Conservation (phyloP, 2,888 invertebrate species). For the Yponomeuta cagnagella region DNA sequence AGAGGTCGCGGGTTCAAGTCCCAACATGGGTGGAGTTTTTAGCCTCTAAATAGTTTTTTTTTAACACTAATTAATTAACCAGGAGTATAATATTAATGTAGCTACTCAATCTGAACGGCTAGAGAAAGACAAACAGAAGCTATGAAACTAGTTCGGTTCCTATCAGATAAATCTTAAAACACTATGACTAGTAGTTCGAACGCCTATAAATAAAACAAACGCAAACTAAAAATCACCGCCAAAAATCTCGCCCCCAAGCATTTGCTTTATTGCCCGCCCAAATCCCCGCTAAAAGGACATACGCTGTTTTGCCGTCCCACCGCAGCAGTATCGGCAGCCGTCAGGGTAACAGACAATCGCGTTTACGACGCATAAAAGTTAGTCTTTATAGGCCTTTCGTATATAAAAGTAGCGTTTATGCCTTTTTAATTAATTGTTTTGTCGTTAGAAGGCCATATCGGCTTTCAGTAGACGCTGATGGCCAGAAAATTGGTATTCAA, state of each 20-base stretch:
- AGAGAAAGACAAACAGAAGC: too few species aligned
- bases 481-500: constrained; percentile 63
- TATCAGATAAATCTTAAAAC: too few species aligned
- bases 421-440: constrained; percentile 73
- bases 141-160: too few species aligned
- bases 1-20: too few species aligned
- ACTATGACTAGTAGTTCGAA: too few species aligned
- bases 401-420: constrained; percentile 74
- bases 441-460: constrained; percentile 70
- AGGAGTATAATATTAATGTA: too few species aligned
- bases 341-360: constrained; percentile 69
- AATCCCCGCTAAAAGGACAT: constrained; percentile 36
- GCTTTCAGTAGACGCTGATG: constrained; percentile 62
- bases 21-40: too few species aligned
- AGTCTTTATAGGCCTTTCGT: constrained; percentile 72
- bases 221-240: constrained; percentile 14
- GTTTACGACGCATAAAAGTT: constrained; percentile 76
- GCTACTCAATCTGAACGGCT: too few species aligned
- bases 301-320: constrained; percentile 34
- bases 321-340: constrained; percentile 50
- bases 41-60: too few species aligned
- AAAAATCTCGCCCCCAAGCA: constrained; percentile 26
- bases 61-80: too few species aligned
- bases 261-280: constrained; percentile 37
- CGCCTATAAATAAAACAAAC: neutral